phyloP scores from a whole-genome alignment of 2,888 invertebrate genomes.

The Melipona beecheii region DNA sequence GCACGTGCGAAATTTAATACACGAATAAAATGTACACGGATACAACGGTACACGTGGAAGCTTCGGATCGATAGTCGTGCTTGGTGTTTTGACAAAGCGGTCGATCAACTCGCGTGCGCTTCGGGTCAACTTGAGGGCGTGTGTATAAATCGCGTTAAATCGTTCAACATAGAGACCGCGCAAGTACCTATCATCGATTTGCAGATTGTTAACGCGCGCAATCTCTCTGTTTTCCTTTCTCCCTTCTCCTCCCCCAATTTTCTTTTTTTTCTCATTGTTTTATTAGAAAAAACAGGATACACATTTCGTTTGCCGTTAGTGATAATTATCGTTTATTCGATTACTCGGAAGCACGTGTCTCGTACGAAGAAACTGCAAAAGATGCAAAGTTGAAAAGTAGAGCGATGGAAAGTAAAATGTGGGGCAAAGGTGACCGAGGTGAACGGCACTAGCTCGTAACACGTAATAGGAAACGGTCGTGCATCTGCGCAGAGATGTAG shows the following conservation, averaged over 20 bases:
- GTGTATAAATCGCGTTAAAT: slow-evolving; percentile 30
- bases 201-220: background rate
- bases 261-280: background rate
- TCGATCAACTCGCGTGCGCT: slow-evolving; percentile 56
- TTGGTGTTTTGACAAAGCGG: slow-evolving; percentile 58
- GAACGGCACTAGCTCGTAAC: slow-evolving; percentile 61
- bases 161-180: slow-evolving; percentile 7
- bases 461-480: slow-evolving; percentile 39
- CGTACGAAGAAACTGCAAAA: background rate
- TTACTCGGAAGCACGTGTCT: background rate
- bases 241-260: background rate
- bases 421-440: slow-evolving; percentile 68
- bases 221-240: background rate
- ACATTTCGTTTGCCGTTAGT: too few species aligned
- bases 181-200: slow-evolving; percentile 11
- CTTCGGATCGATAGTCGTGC: slow-evolving; percentile 42
- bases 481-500: slow-evolving; percentile 70
- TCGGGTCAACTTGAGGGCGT: slow-evolving; percentile 36
- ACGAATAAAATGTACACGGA: background rate
- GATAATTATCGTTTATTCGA: too few species aligned
- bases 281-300: background rate
- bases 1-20: background rate
- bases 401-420: slow-evolving; percentile 52
- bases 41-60: slow-evolving; percentile 15
- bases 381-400: slow-evolving; percentile 20